Percentiles rank a stretch among this genome's conserved stretches.
These are phyloP conservation scores for Neoniphon sammara DNA, from an alignment of 2,797 vertebrate genomes.

Conservation along the genomic window DNA sequence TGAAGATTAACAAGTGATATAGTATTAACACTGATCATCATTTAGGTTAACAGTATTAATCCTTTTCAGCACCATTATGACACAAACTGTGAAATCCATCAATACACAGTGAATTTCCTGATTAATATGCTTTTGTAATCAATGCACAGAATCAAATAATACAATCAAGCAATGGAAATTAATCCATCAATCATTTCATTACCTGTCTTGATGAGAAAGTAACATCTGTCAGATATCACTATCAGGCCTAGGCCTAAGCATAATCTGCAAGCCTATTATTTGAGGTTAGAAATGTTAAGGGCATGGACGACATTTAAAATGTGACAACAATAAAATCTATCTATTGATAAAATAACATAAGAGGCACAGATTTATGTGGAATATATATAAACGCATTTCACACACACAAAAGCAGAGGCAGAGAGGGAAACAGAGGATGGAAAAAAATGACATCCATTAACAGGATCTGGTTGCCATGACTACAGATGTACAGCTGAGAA, in stretches of 20 bases:
- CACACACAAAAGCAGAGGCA: constrained; percentile 61
- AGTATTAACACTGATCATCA: neutral
- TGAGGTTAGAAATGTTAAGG: constrained; percentile 12
- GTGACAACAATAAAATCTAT: constrained; percentile 23
- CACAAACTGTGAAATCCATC: constrained; percentile 3
- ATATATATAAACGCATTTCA: constrained; percentile 48
- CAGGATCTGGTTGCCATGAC: constrained; percentile 93
- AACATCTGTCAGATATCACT: neutral
- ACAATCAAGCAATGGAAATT: neutral
- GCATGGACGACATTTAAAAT: constrained; percentile 38
- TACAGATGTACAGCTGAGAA: constrained; percentile 87
- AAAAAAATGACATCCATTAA: constrained; percentile 80
- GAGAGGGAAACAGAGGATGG: constrained; percentile 71
- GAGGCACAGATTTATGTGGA: constrained; percentile 33
- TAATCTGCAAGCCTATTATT: constrained; percentile 9
- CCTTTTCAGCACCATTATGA: neutral
- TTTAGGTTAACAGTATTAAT: neutral
- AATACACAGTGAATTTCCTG: neutral
- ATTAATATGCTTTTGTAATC: neutral
- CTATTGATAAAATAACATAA: constrained; percentile 11
- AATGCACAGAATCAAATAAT: neutral
- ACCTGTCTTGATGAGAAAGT: neutral
- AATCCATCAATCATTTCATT: neutral
- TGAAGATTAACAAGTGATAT: neutral
- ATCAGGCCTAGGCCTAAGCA: neutral